Percentiles rank a stretch among this genome's conserved stretches.
Evolutionary conservation across 2,888 invertebrate species (phyloP).

Genomic region (Metopia argyrocephala): DNA sequence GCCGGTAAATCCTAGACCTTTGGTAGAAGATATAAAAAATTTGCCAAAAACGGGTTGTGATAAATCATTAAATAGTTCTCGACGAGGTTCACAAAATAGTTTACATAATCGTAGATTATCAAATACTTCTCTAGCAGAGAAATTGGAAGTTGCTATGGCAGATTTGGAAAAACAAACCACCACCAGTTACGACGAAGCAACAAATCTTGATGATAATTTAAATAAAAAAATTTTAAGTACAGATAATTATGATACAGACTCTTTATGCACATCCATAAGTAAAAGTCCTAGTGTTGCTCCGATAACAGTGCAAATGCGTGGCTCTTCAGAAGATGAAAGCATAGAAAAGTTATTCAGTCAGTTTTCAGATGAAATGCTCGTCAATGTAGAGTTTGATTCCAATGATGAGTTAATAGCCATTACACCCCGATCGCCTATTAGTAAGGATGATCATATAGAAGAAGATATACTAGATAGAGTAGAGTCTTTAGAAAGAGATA

Average conservation of each 20-base stretch:
- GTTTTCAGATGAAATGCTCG: conserved; percentile 76
- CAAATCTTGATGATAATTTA: background rate
- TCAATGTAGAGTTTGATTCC: conserved; percentile 76
- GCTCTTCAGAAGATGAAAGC: conserved; percentile 76
- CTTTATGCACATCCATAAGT: conserved; percentile 73
- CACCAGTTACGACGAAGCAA: background rate
- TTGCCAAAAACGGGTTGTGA: conserved; percentile 74
- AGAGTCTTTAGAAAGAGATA: conserved; percentile 71
- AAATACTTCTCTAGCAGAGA: conserved; percentile 69
- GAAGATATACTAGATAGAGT: conserved; percentile 68
- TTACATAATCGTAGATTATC: conserved; percentile 69
- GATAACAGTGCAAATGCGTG: conserved; percentile 71
- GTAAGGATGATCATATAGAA: conserved; percentile 52
- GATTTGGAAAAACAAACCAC: conserved; percentile 49
- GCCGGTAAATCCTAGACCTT: conserved; percentile 28
- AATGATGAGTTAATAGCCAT: conserved; percentile 75
- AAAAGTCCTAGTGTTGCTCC: conserved; percentile 74
- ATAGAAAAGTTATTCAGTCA: conserved; percentile 76
- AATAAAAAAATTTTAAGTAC: conserved; percentile 44
- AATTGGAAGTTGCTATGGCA: conserved; percentile 61
- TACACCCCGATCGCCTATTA: conserved; percentile 67
- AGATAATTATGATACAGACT: conserved; percentile 68
- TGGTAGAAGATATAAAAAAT: conserved; percentile 73
- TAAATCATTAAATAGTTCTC: conserved; percentile 71
- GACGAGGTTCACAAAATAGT: conserved; percentile 72